Base-by-base conservation (phyloP, 1,140 invertebrate species). In the Planococcus citri region DNA sequence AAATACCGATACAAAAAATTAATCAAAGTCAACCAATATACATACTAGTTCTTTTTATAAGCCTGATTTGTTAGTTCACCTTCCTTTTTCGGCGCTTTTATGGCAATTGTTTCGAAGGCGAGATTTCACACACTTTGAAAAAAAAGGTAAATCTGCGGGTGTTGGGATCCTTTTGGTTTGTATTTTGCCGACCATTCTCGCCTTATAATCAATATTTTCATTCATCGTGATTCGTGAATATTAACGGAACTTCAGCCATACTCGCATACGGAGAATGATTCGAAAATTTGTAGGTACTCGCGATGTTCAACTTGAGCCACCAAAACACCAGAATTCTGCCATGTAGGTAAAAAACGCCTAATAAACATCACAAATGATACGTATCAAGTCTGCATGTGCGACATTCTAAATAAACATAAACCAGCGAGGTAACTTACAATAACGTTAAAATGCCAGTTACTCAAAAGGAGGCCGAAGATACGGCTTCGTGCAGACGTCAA, bases 311-410 rank as follows among this genome's bases (percentile, higher is more conserved):
- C n/a, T n/a, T n/a, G n/a, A n/a, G n/a, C n/a, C n/a, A n/a, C n/a
- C n/a, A n/a, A n/a, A n/a, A 33, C 29, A 33, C 29, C 29, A 33
- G 3, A 33, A n/a, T n/a, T 64, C 20, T 27, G 20, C 60, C 60
- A 27, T 27, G 60, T 64, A 64, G 60, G 60, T 64, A 64, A 25
- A n/a, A 25, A 64, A 64, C 60, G 60, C 22, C 25, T 64, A 64
- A 64, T 64, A 27, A 64, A 64, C 60, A 27, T 64, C 20, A 24
- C 60, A 64, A 64, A 64, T 64, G 60, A 64, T 64, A 64, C 60
- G 60, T 64, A 25, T 64, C 60, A 6, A n/a, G 60, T 64, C 22
- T 64, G 51, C 60, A 64, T 64, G 25, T 12, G 60, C 21, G 60
- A 64, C 22, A 64, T 64, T 64, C 4, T 27, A 25, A 64, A 64